Evolutionary conservation across 2,113 vertebrate genomes (phyloP).

Genomic region (Oncorhynchus kisutch): DNA sequence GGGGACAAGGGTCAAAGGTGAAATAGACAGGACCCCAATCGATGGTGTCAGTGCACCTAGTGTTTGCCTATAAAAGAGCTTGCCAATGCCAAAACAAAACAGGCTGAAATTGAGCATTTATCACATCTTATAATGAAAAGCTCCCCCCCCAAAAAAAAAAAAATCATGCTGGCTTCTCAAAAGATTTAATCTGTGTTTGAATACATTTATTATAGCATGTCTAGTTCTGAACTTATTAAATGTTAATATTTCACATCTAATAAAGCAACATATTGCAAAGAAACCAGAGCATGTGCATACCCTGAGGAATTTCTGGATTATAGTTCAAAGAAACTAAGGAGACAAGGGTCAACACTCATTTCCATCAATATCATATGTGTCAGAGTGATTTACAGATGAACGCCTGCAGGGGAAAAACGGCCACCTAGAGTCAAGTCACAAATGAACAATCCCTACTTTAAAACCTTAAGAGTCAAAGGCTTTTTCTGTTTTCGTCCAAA

Average conservation of each 20-base stretch:
- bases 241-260: constrained; percentile 18
- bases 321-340: constrained; percentile 31
- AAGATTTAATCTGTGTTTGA: constrained; percentile 22
- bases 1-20: constrained; percentile 17
- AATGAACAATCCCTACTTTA: constrained; percentile 26
- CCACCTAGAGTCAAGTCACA: constrained; percentile 27
- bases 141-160: not conserved
- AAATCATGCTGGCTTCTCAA: constrained; percentile 1
- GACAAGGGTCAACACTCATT: constrained; percentile 41
- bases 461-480: constrained; percentile 17
- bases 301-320: constrained; percentile 28
- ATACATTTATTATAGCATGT: constrained; percentile 13
- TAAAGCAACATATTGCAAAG: constrained; percentile 31
- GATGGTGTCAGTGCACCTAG: not conserved
- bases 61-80: not conserved
- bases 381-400: constrained; percentile 43
- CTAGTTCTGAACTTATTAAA: constrained; percentile 23
- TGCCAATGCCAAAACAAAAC: not conserved
- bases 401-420: constrained; percentile 36
- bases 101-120: not conserved
- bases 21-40: not conserved
- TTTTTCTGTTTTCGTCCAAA: not conserved
- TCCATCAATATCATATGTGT: constrained; percentile 56
- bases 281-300: not conserved
- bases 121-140: not conserved